These are phyloP conservation scores for Prenolepis imparis DNA, from an alignment of 2,888 invertebrate species.

Conservation along the genomic window DNA sequence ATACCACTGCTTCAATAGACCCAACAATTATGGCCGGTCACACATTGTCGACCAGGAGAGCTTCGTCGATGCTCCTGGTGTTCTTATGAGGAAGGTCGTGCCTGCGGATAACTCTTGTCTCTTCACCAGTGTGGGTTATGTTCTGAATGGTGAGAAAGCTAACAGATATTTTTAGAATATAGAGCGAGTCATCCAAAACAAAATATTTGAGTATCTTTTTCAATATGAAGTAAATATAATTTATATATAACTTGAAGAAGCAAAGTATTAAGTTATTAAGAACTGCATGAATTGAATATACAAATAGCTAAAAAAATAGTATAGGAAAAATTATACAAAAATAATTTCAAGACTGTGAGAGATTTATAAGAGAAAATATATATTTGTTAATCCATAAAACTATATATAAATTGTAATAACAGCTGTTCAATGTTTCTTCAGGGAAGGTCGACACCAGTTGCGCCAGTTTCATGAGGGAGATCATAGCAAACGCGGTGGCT, in stretches of 20 bases:
- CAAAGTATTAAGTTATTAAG: neutral
- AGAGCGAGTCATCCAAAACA: neutral
- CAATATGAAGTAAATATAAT: slow-evolving; percentile 15
- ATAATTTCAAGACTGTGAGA: slow-evolving; percentile 4
- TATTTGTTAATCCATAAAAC: neutral
- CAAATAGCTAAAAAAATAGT: neutral
- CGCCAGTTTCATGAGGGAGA: slow-evolving; percentile 92
- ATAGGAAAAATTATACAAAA: neutral
- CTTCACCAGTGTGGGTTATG: slow-evolving; percentile 94
- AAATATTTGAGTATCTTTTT: neutral
- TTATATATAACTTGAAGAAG: neutral
- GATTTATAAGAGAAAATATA: neutral
- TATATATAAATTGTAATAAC: neutral
- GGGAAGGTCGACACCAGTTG: slow-evolving; percentile 92
- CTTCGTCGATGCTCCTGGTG: slow-evolving; percentile 87
- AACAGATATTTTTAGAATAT: neutral
- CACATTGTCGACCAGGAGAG: slow-evolving; percentile 80
- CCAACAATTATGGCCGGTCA: slow-evolving; percentile 67
- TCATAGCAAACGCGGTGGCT: slow-evolving; percentile 94
- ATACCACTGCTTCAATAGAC: too few relatives aligned
- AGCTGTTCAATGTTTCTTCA: slow-evolving; percentile 62
- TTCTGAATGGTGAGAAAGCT: slow-evolving; percentile 85
- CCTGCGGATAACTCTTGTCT: slow-evolving; percentile 99
- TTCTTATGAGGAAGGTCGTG: slow-evolving; percentile 95
- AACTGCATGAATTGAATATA: neutral